Evolutionary conservation across 2,888 invertebrate genomes (phyloP), one percentile per base, ranked within the genome.

Genomic region (Dioctria linearis): DNA sequence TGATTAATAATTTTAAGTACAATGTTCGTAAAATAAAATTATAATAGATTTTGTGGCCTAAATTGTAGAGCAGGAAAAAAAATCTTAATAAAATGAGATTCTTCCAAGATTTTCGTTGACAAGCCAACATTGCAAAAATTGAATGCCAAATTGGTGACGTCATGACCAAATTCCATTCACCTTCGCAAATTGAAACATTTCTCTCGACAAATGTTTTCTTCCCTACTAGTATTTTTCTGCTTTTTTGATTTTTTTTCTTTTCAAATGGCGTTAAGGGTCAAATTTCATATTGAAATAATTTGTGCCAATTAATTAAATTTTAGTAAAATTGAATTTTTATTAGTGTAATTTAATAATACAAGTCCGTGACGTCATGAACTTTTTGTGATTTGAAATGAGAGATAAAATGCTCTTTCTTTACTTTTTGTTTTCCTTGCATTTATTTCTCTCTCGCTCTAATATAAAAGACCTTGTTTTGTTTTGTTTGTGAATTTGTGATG

Each of bases 81-180:
- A 25, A 25, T 25, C 25, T 25, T 25, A 9, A n/a, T 40, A 63
- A 63, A 65, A n/a, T 42, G 65, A 40, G 42, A 65, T 65, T 65
- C 11, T n/a, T 13, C 2, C 11, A 3, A 40, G 65, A 65, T 46
- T 66, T 42, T 49, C 5, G 8, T 67, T 25, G 46, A 13, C 67
- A 67, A 25, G 67, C 46, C 67, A 67, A 67, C 42, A 67, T 67
- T 67, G 46, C 67, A 67, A 67, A 66, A 46, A 65, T 25, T 67
- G 67, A 67, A 67, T 67, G 67, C 46, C 67, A 67, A 8, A n/a
- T 5, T 43, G 43, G 49, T 67, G 67, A 67, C 46, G 67, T 67
- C 67, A 67, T 46, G 5, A 46, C 8, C 25, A 5, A 42, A 67
- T 67, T 67, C 8, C 46, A 46, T 46, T 67, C 49, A 46, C 46